These are phyloP conservation scores for Falco rusticolus DNA, from an alignment of 2,797 vertebrate genomes.

Conservation along the genomic window DNA sequence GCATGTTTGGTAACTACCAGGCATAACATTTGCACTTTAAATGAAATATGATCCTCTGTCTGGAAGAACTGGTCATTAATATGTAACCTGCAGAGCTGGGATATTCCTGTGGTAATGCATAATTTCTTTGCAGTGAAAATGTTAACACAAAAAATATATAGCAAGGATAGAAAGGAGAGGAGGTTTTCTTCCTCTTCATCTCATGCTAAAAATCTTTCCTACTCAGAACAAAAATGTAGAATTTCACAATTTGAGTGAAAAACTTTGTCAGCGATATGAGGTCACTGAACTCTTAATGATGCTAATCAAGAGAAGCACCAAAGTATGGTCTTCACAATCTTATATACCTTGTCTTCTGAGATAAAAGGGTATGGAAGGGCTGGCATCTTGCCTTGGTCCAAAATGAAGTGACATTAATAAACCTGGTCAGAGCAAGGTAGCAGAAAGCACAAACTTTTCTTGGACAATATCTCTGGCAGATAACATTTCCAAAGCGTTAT, in stretches of 20 bases:
- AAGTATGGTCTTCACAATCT: not conserved
- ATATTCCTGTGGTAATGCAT: constrained; percentile 10
- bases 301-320: not conserved
- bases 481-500: not conserved
- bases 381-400: not conserved
- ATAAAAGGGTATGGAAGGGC: not conserved
- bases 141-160: not conserved
- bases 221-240: not conserved
- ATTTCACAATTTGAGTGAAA: not conserved
- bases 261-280: not conserved
- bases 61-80: constrained; percentile 6
- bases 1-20: not conserved
- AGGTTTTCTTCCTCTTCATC: not conserved
- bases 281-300: not conserved
- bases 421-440: not conserved
- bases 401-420: not conserved
- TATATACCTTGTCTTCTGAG: not conserved
- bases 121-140: not conserved
- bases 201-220: not conserved
- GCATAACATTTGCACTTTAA: constrained; percentile 5
- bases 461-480: not conserved
- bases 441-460: not conserved
- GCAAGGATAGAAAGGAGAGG: not conserved
- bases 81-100: constrained; percentile 12
- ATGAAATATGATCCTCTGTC: constrained; percentile 8